These are phyloP conservation scores for Andricus curvator DNA, from an alignment of 2,888 invertebrate species.

Conservation along the genomic window DNA sequence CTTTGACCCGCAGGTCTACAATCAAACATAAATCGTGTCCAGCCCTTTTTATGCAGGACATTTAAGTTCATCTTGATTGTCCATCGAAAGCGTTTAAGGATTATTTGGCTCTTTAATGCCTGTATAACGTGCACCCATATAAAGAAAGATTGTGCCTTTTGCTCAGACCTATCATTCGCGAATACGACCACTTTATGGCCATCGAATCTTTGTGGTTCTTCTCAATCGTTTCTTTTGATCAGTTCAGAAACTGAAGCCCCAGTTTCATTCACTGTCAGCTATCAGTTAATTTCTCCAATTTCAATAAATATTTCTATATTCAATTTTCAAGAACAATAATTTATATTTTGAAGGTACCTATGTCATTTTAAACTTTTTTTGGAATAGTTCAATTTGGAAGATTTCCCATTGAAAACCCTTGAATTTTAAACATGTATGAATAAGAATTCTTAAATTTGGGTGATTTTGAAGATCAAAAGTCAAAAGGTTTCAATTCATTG, in stretches of 20 bases:
- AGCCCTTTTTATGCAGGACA: conserved; percentile 69
- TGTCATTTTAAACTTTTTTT: too few relatives aligned
- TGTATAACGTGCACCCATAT: conserved; percentile 7
- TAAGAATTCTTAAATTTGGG: too few relatives aligned
- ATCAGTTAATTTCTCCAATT: background rate
- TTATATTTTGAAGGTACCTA: too few relatives aligned
- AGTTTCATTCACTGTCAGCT: background rate
- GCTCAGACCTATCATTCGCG: conserved; percentile 30
- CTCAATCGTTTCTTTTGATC: conserved; percentile 25
- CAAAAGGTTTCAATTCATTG: too few relatives aligned
- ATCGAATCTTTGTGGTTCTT: conserved; percentile 31
- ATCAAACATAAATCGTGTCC: conserved; percentile 74
- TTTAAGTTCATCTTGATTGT: conserved; percentile 63
- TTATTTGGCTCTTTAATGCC: conserved; percentile 34
- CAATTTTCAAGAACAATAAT: too few relatives aligned
- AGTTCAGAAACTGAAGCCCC: background rate
- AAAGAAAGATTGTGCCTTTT: conserved; percentile 30
- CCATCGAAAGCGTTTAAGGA: conserved; percentile 32
- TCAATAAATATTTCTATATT: background rate
- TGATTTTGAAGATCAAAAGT: too few relatives aligned
- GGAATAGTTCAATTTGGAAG: too few relatives aligned
- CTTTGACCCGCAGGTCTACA: conserved; percentile 69
- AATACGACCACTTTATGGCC: conserved; percentile 27
- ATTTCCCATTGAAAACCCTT: too few relatives aligned
- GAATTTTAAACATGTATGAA: too few relatives aligned